Evolutionary conservation across 2,797 vertebrate genomes (phyloP).

Genomic region (Xenopus petersii): DNA sequence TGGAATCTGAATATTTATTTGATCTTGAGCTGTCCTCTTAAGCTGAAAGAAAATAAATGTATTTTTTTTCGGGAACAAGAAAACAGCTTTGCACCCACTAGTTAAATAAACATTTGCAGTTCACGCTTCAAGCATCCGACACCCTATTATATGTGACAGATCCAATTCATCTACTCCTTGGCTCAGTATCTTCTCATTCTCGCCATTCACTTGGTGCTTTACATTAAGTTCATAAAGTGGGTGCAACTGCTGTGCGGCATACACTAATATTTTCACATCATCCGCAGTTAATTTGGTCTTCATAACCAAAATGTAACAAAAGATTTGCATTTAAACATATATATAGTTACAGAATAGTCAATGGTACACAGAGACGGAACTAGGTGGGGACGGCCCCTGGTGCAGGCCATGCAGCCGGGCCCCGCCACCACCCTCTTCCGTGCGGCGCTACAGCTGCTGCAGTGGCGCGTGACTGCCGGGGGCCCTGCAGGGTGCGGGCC

Average conservation of each 20-base stretch:
- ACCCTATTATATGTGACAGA: constrained; percentile 47
- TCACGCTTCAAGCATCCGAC: constrained; percentile 37
- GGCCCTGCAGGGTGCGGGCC: too few species aligned
- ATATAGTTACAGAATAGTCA: too few species aligned
- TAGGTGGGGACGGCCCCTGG: too few species aligned
- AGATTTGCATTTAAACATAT: too few species aligned
- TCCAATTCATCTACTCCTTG: constrained; percentile 44
- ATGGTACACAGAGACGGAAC: too few species aligned
- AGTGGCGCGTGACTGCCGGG: too few species aligned
- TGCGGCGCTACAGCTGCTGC: too few species aligned
- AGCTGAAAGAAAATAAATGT: constrained; percentile 31
- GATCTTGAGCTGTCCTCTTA: constrained; percentile 21
- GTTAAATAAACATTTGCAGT: constrained; percentile 43
- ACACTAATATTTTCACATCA: constrained; percentile 15
- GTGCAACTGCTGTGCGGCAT: background rate
- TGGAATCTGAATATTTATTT: constrained; percentile 32
- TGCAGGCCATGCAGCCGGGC: too few species aligned
- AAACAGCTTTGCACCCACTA: constrained; percentile 28
- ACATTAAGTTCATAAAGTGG: background rate
- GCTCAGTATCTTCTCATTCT: constrained; percentile 37
- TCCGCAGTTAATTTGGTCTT: constrained; percentile 16
- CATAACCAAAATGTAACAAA: too few species aligned
- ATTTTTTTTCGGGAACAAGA: constrained; percentile 9
- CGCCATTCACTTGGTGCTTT: constrained; percentile 1
- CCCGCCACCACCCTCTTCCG: too few species aligned